Base-by-base conservation (phyloP, 2,113 vertebrate genomes). In the Myrmecobius fasciatus region DNA sequence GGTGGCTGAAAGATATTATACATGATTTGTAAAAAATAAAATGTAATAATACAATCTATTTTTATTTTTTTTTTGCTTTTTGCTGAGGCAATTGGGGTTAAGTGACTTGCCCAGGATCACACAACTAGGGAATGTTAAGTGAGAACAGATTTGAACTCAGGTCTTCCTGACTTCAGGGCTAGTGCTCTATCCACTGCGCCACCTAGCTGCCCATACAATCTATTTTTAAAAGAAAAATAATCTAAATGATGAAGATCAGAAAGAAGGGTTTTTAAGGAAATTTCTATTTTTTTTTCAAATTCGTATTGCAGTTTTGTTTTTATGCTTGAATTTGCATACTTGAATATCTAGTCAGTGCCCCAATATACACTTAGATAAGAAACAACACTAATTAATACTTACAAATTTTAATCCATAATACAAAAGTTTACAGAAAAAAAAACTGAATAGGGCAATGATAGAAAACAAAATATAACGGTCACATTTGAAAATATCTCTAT, bases 351-450 rank as follows among this genome's bases (percentile, higher is more conserved):
- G 10, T 75, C 91, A 54, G 91, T 94, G 60, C 54, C 48, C 48
- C 20, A 94, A 91, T 89, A 24, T 90, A 49, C 93, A 90, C 25
- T 36, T 92, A 91, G 93, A 67, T 1, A 93, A 95, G 53, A 95
- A 94, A 56, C 47, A 53, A 89, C 25, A 97, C 91, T 89, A 90
- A 89, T 54, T 91, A 49, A 25, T 53, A 88, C 67, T 47, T 94
- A 96, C 93, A 96, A 94, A 95, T 91, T 98, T 97, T 98, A 97
- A 97, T 97, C 88, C 90, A 89, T 90, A n/a, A 96, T 96, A 96
- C 25, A 96, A 97, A 97, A 92, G 89, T 88, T 97, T 94, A 91
- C 91, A 52, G 54, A 93, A 93, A 97, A 75, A 93, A 95, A 49
- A 94, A 22, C 11, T 89, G 49, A n/a, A 36, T 46, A n/a, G 31